phyloP scores from a whole-genome alignment of 2,797 vertebrate genomes.

The Spinus olivaceus region DNA sequence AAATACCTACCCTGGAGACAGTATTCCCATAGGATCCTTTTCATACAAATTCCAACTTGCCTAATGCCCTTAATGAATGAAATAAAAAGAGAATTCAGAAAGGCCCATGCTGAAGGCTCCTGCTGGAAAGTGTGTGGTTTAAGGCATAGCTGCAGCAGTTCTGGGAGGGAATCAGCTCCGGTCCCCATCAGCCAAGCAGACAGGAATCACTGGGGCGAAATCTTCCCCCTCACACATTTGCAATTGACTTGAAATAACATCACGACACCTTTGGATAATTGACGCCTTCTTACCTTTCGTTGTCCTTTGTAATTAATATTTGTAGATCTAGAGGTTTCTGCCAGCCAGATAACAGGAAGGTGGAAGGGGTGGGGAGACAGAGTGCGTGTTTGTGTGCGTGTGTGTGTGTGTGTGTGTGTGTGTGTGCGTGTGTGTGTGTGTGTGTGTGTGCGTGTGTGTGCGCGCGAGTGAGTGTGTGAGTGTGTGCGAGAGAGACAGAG shows the following conservation, averaged over 20 bases:
- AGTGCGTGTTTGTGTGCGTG: neutral
- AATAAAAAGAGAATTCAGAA: conserved; percentile 71
- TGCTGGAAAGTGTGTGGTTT: conserved; percentile 71
- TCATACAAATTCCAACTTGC: conserved; percentile 44
- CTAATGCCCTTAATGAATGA: conserved; percentile 67
- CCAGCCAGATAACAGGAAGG: conserved; percentile 64
- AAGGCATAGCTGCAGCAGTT: conserved; percentile 71
- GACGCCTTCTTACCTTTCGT: conserved; percentile 74
- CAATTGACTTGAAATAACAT: conserved; percentile 67
- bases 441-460: conserved; percentile 14
- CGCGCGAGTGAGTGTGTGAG: neutral
- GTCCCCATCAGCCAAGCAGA: conserved; percentile 70
- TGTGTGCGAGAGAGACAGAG: conserved; percentile 12
- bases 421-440: neutral
- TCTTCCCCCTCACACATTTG: conserved; percentile 63
- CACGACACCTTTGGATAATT: conserved; percentile 65
- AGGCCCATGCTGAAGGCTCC: conserved; percentile 69
- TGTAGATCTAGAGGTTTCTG: conserved; percentile 73
- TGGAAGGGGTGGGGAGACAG: conserved; percentile 63
- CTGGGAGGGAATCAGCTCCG: conserved; percentile 55
- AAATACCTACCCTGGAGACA: conserved; percentile 67
- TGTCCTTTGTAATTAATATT: conserved; percentile 76
- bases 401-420: neutral
- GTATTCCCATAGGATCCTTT: conserved; percentile 66
- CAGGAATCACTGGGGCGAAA: conserved; percentile 76